A percentile compares a stretch with the other conserved stretches of the same genome.
These are phyloP conservation scores for Podiceps cristatus DNA, from an alignment of 2,113 vertebrate species.

Conservation along the genomic window DNA sequence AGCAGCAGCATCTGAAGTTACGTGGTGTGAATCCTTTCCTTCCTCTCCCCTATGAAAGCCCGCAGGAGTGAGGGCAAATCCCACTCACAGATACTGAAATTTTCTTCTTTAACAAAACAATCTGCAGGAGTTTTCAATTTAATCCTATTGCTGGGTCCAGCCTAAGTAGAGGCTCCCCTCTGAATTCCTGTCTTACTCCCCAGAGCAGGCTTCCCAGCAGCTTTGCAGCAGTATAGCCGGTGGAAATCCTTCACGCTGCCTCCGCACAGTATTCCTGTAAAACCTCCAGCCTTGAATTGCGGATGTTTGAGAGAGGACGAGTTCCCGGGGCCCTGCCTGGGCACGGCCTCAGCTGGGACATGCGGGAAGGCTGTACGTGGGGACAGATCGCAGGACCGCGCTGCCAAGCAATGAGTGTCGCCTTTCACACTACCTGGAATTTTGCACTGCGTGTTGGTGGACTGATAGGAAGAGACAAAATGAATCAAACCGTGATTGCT, in stretches of 20 bases:
- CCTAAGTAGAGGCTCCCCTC: not conserved
- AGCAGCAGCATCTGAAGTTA: not conserved
- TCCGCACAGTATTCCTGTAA: not conserved
- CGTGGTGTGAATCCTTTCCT: not conserved
- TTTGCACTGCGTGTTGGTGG: fast-evolving
- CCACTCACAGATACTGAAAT: too few relatives aligned
- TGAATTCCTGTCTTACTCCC: not conserved
- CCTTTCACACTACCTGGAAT: not conserved
- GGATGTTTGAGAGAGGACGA: not conserved
- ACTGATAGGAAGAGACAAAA: not conserved
- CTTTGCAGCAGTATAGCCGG: not conserved
- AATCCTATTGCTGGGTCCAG: not conserved
- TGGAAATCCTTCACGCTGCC: not conserved
- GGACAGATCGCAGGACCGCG: not conserved
- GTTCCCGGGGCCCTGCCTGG: not conserved
- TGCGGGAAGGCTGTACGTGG: not conserved
- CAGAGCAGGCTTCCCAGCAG: not conserved
- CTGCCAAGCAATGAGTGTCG: not conserved
- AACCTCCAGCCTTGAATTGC: not conserved
- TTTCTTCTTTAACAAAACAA: not conserved
- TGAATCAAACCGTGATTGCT: not conserved
- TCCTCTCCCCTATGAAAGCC: not conserved
- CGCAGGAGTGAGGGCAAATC: not conserved
- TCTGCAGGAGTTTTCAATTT: not conserved
- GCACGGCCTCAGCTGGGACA: not conserved